Percentiles rank a stretch among this genome's conserved stretches.
Evolutionary conservation across 2,888 invertebrate species (phyloP).

Genomic region (Pyrrhia umbra): DNA sequence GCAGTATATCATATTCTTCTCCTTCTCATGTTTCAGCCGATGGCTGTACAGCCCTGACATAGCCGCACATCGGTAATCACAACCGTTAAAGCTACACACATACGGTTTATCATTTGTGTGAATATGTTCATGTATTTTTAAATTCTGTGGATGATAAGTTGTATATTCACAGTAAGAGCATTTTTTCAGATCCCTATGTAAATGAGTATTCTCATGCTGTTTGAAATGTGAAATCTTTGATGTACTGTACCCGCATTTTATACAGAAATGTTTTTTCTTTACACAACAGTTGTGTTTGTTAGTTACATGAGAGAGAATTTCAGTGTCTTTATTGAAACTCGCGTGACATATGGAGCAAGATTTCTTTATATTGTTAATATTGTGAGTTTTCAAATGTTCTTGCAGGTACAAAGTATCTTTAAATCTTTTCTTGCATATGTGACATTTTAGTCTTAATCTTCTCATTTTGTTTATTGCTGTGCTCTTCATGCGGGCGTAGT

Average conservation of each 20-base stretch:
- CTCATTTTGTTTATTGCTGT: constrained; percentile 7
- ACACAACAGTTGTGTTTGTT: constrained; percentile 19
- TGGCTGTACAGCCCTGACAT: constrained; percentile 72
- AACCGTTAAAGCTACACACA: constrained; percentile 24
- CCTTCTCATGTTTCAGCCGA: constrained; percentile 67
- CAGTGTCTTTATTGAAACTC: constrained; percentile 12
- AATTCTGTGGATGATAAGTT: constrained; percentile 60
- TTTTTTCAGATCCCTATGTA: neutral
- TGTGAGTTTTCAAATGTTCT: constrained; percentile 39
- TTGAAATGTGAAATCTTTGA: constrained; percentile 52
- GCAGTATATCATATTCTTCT: constrained; percentile 70
- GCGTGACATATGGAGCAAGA: constrained; percentile 45
- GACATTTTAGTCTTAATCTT: constrained; percentile 43
- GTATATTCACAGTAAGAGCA: constrained; percentile 47
- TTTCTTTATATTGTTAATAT: constrained; percentile 29
- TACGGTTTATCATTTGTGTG: constrained; percentile 63
- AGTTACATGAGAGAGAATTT: constrained; percentile 35
- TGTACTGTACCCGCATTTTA: constrained; percentile 51
- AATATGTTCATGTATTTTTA: constrained; percentile 69
- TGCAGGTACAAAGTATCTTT: constrained; percentile 16
- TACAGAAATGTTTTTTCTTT: constrained; percentile 35
- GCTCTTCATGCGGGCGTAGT: constrained; percentile 27
- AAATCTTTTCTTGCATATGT: constrained; percentile 44
- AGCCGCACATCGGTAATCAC: constrained; percentile 53
- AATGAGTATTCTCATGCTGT: constrained; percentile 51